A percentile compares a stretch with the other conserved stretches of the same genome.
Conservation (phyloP, 1,140 invertebrate genomes). For the Matsumurasca onukii region DNA sequence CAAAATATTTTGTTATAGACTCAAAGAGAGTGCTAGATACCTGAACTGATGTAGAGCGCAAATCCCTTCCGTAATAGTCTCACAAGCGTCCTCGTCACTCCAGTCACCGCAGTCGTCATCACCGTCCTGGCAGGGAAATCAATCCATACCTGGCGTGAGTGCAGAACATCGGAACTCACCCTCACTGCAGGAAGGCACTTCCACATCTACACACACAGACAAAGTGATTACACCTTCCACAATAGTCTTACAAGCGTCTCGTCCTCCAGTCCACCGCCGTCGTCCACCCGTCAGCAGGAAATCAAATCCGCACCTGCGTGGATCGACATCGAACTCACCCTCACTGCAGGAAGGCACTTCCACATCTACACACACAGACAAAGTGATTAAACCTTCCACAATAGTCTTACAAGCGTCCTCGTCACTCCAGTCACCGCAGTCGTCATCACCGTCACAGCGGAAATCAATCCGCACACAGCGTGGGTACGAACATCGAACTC, state of each 20-base stretch:
- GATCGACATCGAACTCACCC: conserved; percentile 64
- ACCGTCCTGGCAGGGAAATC: conserved; percentile 80
- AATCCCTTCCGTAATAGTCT: conserved; percentile 51
- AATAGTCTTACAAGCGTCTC: conserved; percentile 66
- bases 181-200: conserved; percentile 56
- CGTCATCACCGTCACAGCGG: conserved; percentile 83
- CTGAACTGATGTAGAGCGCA: conserved; percentile 53
- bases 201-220: too few relatives aligned
- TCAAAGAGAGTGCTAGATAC: too few relatives aligned
- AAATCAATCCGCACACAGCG: conserved; percentile 71
- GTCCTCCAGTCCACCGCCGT: conserved; percentile 86
- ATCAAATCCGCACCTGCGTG: conserved; percentile 65
- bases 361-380: too few relatives aligned
- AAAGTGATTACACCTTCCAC: conserved; percentile 54
- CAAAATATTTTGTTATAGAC: too few relatives aligned
- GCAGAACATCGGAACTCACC: conserved; percentile 70
- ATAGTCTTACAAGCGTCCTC: conserved; percentile 67
- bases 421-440: conserved; percentile 86
- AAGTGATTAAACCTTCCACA: conserved; percentile 53
- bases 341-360: conserved; percentile 56
- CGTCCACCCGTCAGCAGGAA: conserved; percentile 86
- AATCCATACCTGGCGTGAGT: conserved; percentile 64
- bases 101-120: conserved; percentile 89
- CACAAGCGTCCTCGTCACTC: conserved; percentile 75
- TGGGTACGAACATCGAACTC: conserved; percentile 67